These are phyloP conservation scores for Papilio elwesi DNA, from an alignment of 2,888 invertebrate genomes.

Conservation along the genomic window DNA sequence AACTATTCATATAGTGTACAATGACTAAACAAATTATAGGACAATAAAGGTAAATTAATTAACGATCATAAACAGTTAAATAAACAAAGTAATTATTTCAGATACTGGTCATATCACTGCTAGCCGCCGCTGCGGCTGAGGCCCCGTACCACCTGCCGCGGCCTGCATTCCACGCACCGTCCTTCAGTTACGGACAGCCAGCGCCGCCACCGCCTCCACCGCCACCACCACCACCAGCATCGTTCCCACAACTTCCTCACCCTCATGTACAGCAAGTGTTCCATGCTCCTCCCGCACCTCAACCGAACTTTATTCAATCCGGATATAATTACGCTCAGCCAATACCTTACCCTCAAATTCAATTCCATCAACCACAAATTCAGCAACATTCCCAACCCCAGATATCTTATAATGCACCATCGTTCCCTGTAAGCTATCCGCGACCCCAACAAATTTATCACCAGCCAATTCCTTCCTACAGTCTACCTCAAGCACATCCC, in stretches of 20 bases:
- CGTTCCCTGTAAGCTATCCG: slow-evolving; percentile 43
- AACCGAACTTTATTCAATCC: slow-evolving; percentile 30
- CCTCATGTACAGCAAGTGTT: slow-evolving; percentile 37
- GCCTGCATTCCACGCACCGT: slow-evolving; percentile 61
- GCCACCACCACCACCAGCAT: slow-evolving; percentile 42
- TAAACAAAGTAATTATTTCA: slow-evolving; percentile 46
- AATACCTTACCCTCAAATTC: slow-evolving; percentile 39
- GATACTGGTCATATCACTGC: slow-evolving; percentile 68
- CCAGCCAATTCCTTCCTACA: slow-evolving; percentile 36
- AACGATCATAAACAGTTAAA: not conserved
- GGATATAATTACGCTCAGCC: slow-evolving; percentile 41
- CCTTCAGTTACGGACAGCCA: slow-evolving; percentile 61
- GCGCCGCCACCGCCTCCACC: slow-evolving; percentile 51
- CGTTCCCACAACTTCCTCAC: slow-evolving; percentile 38
- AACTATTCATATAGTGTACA: slow-evolving; percentile 16
- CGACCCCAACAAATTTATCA: slow-evolving; percentile 44
- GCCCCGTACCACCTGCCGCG: slow-evolving; percentile 74
- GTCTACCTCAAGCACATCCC: slow-evolving; percentile 42
- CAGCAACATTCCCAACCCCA: slow-evolving; percentile 45
- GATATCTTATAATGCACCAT: slow-evolving; percentile 45
- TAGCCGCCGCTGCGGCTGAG: slow-evolving; percentile 67
- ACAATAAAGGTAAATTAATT: not conserved
- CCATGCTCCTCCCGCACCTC: slow-evolving; percentile 40
- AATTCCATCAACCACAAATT: slow-evolving; percentile 25
- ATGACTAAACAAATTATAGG: not conserved